phyloP scores from a whole-genome alignment of 2,797 vertebrate species.

The Hoplostethus atlanticus region DNA sequence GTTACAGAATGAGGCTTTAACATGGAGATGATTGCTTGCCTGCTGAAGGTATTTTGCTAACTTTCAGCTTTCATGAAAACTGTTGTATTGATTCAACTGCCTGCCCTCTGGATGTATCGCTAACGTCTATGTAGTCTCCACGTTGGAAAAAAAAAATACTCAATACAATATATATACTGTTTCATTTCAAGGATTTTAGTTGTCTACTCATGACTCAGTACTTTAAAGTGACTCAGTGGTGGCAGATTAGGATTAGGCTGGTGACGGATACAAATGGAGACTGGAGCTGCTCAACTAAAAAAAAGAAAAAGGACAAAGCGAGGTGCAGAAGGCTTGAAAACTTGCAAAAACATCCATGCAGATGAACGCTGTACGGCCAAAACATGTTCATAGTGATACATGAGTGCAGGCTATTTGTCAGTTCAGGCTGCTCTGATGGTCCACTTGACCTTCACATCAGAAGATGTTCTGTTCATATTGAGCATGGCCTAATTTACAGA shows the following conservation, averaged over 20 bases:
- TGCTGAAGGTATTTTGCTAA: neutral
- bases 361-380: neutral
- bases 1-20: neutral
- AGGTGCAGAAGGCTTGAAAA: neutral
- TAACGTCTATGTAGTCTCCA: too few relatives aligned
- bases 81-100: too few relatives aligned
- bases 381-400: too few relatives aligned
- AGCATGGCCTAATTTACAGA: too few relatives aligned
- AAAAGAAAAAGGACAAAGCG: neutral
- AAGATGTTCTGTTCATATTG: too few relatives aligned
- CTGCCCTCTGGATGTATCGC: too few relatives aligned
- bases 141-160: too few relatives aligned
- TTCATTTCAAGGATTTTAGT: neutral
- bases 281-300: neutral
- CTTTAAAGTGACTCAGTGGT: neutral
- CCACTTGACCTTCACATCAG: too few relatives aligned
- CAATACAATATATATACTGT: too few relatives aligned
- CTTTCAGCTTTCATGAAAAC: too few relatives aligned
- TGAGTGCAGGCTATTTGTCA: too few relatives aligned
- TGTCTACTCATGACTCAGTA: neutral
- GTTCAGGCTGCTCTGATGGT: too few relatives aligned
- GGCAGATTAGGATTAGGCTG: neutral
- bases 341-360: neutral
- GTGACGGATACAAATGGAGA: neutral
- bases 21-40: neutral